Evolutionary conservation across 2,797 vertebrate species (phyloP), one percentile per base, ranked within the genome.

Genomic region (Esox masquinongy): DNA sequence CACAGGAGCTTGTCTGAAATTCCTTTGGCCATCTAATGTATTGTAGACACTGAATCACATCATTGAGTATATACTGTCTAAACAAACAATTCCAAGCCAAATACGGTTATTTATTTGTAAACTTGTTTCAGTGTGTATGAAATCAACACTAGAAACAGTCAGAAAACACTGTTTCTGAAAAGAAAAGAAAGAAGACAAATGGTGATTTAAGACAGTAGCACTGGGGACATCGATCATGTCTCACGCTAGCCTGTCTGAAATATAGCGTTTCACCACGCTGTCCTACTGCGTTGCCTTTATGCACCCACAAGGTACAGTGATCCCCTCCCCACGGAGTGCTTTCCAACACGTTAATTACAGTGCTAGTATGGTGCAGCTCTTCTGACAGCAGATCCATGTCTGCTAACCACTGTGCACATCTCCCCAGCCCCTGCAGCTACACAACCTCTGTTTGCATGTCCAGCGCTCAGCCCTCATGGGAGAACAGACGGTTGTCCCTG

Each of bases 141-240:
- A 68, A 66, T 43, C 24, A 24, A 69, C 49, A 75, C 29, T 50
- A 47, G 75, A 80, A 53, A n/a, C 14, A 47, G 12, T 47, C 29
- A 74, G 53, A 1, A 36, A 68, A n/a, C 61, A 73, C 17, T 19
- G 19, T 31, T 24, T 11, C n/a, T 3, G 39, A 15, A n/a, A 56
- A 72, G 4, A 59, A 11, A 24, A 12, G 12, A 11, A 61, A 61
- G n/a, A 53, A 53, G n/a, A 11, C 2, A 19, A 12, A 24, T 11
- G 11, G 22, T 14, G 53, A 24, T 59, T 1, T 22, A 59, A 22
- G 53, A 59, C n/a, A 59, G 56, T 61, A 24, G 8, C 9, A 61
- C 9, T 24, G 17, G 22, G 56, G 11, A 61, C n/a, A n/a, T 22
- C 17, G 51, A 56, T 22, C 9, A 14, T 61, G 12, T 59, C 19